Evolutionary conservation across 2,888 invertebrate species (phyloP).

Genomic region (Agrochola lota): DNA sequence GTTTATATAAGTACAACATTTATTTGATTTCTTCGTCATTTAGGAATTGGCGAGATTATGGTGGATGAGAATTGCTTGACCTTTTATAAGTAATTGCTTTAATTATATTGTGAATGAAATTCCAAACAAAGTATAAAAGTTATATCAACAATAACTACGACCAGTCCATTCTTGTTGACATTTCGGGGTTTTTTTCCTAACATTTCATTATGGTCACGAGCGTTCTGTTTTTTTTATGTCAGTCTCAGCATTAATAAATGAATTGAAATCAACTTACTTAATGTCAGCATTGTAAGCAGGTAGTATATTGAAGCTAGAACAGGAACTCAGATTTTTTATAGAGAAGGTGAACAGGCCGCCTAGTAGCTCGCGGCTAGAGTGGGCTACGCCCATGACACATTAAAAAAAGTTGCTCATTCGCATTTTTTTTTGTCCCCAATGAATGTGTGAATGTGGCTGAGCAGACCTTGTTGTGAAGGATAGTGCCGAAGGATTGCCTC

Average conservation of each 20-base stretch:
- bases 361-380: conserved; percentile 13
- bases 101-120: background rate
- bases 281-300: conserved; percentile 35
- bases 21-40: background rate
- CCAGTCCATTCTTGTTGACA: background rate
- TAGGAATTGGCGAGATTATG: background rate
- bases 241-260: background rate
- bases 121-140: background rate
- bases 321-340: conserved; percentile 41
- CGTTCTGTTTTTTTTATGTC: background rate
- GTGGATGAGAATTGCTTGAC: conserved; percentile 1
- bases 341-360: conserved; percentile 49
- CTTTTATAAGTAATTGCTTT: background rate
- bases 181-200: conserved; percentile 6
- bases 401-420: conserved; percentile 25
- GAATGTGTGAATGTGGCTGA: conserved; percentile 36
- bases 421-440: conserved; percentile 24
- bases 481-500: conserved; percentile 46
- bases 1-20: background rate
- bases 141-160: background rate
- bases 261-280: conserved; percentile 20
- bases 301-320: conserved; percentile 45
- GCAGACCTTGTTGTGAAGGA: conserved; percentile 44
- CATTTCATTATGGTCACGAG: background rate
- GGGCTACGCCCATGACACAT: conserved; percentile 35